Evolutionary conservation across 2,113 vertebrate genomes (phyloP).

Genomic region (Pterocles gutturalis): DNA sequence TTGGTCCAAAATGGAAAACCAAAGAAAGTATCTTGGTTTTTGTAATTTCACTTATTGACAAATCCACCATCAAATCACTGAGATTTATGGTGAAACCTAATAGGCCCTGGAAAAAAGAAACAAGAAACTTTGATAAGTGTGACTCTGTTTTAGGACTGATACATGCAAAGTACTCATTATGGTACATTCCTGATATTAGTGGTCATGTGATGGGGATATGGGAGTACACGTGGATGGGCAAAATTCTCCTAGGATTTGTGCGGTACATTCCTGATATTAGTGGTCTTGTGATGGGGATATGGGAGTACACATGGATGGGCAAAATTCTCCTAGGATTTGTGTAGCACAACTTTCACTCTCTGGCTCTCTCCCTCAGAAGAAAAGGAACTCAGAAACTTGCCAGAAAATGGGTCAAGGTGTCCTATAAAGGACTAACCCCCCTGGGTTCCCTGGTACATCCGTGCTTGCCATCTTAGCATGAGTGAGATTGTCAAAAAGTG

Average conservation of each 20-base stretch:
- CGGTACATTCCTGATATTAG: too few species aligned
- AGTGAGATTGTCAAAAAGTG: background rate
- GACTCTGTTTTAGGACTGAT: background rate
- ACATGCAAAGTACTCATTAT: background rate
- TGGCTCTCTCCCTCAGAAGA: background rate
- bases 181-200: background rate
- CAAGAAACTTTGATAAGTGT: background rate
- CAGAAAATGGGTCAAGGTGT: background rate
- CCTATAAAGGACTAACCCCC: background rate
- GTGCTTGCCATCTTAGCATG: background rate
- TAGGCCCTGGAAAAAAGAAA: background rate
- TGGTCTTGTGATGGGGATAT: too few species aligned
- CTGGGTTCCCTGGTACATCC: rapidly evolving
- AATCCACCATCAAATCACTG: background rate
- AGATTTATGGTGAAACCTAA: background rate
- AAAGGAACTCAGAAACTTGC: background rate
- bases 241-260: background rate
- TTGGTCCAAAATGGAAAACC: background rate
- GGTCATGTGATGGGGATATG: too few species aligned
- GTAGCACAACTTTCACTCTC: background rate
- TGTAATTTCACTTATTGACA: background rate
- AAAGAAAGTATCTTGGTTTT: background rate
- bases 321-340: background rate
- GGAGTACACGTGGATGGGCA: background rate
- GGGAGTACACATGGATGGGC: background rate